Percentiles rank a stretch among this genome's conserved stretches.
Conservation (phyloP, 2,888 invertebrate genomes). For the Philopedon plagiatum region DNA sequence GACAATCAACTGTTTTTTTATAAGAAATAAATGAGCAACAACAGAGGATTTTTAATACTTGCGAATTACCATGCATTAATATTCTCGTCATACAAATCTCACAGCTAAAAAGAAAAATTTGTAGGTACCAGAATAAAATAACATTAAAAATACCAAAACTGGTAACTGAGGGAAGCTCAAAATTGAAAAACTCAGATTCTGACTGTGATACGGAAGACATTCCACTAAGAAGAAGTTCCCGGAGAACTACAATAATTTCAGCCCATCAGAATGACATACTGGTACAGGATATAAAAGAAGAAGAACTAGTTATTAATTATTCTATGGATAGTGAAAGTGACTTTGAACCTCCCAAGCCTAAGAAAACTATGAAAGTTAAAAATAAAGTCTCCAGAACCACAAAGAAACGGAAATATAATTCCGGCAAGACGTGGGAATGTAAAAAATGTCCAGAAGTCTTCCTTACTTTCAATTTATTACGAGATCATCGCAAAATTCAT, state of each 20-base stretch:
- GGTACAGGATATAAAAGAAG: slow-evolving; percentile 19
- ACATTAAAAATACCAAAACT: slow-evolving; percentile 8
- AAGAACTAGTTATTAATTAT: slow-evolving; percentile 22
- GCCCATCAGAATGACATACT: too few relatives aligned
- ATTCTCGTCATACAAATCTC: too few relatives aligned
- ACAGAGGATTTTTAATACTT: too few relatives aligned
- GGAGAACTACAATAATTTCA: not conserved
- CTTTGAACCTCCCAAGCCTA: not conserved
- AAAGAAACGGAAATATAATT: slow-evolving; percentile 16
- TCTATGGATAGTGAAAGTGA: slow-evolving; percentile 14
- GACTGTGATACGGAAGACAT: slow-evolving; percentile 21
- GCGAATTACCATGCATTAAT: too few relatives aligned
- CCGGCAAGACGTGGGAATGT: slow-evolving; percentile 56
- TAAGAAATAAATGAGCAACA: too few relatives aligned
- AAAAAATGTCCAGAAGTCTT: slow-evolving; percentile 59
- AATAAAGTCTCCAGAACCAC: not conserved
- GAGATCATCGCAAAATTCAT: slow-evolving; percentile 58
- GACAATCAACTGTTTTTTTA: too few relatives aligned
- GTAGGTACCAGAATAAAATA: slow-evolving; percentile 16
- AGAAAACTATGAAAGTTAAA: slow-evolving; percentile 4
- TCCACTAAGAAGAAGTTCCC: not conserved
- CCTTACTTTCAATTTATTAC: slow-evolving; percentile 54
- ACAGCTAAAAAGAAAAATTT: slow-evolving; percentile 3
- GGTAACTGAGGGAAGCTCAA: not conserved
- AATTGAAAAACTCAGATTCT: not conserved